These are phyloP conservation scores for Vollenhovia emeryi DNA, from an alignment of 1,140 invertebrate genomes.

Conservation along the genomic window DNA sequence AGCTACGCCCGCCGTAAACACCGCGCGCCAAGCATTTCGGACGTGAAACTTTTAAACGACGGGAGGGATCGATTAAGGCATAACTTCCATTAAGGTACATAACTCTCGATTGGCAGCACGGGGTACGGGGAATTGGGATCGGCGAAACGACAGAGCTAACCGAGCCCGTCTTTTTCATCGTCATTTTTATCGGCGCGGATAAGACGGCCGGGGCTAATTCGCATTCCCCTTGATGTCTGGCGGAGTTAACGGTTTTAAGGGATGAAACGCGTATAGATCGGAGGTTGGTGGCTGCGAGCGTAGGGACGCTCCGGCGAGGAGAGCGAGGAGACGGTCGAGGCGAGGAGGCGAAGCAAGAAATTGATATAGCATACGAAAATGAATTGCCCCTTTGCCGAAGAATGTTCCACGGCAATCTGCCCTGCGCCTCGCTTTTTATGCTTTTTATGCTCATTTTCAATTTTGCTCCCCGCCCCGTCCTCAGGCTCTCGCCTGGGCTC, in stretches of 20 bases:
- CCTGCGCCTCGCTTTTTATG: constrained; percentile 82
- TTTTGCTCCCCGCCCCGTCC: constrained; percentile 75
- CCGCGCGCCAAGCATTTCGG: constrained; percentile 30
- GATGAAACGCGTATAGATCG: constrained; percentile 84
- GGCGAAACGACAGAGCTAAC: constrained; percentile 14
- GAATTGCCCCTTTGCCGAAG: constrained; percentile 84
- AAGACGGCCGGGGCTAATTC: constrained; percentile 82
- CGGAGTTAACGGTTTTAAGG: constrained; percentile 84
- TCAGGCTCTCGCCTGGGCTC: constrained; percentile 61
- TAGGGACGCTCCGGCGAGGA: constrained; percentile 67
- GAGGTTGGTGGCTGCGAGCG: constrained; percentile 68
- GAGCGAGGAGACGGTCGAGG: constrained; percentile 55
- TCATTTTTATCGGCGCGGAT: constrained; percentile 76
- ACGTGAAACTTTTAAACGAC: constrained; percentile 68
- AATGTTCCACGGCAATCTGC: constrained; percentile 85
- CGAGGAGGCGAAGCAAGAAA: constrained; percentile 85
- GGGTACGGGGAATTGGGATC: background rate
- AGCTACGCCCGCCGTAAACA: constrained; percentile 34
- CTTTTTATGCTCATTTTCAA: constrained; percentile 86
- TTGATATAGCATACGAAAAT: constrained; percentile 86
- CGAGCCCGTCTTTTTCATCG: constrained; percentile 62
- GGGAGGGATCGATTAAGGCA: constrained; percentile 67
- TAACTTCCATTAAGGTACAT: constrained; percentile 64
- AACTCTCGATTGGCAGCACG: constrained; percentile 24
- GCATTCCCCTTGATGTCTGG: constrained; percentile 84